phyloP scores from a whole-genome alignment of 2,113 vertebrate species.

The Strigops habroptila region DNA sequence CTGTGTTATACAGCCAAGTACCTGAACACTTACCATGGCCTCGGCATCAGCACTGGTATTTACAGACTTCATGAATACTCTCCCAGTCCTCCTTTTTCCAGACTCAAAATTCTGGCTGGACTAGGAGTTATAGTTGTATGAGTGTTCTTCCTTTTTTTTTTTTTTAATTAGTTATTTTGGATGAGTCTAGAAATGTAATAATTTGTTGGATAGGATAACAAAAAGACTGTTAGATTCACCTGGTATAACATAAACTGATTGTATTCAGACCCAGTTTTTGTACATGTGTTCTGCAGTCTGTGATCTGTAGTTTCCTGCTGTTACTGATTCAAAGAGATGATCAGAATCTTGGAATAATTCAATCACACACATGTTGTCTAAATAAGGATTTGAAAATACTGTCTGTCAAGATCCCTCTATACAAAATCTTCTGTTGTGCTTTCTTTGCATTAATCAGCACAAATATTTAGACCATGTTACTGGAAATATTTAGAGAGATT shows the following conservation, averaged over 20 bases:
- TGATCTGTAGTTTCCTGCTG: background rate
- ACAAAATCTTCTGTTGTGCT: background rate
- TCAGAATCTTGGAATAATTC: background rate
- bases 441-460: background rate
- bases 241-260: background rate
- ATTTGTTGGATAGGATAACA: background rate
- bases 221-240: background rate
- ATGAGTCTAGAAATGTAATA: background rate
- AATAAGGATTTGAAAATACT: background rate
- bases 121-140: background rate
- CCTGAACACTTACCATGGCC: rapidly evolving
- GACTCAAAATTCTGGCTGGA: background rate
- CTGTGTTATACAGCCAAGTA: background rate
- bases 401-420: background rate
- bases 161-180: background rate
- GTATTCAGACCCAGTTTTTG: background rate
- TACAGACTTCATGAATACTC: background rate
- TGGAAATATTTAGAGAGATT: background rate
- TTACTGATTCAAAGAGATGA: background rate
- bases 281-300: background rate
- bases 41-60: background rate
- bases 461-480: background rate
- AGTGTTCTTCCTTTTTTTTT: rapidly evolving
- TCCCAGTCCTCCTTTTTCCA: background rate
- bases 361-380: background rate